Evolutionary conservation across 2,113 vertebrate genomes (phyloP).

Genomic region (Choloepus hoffmanni): DNA sequence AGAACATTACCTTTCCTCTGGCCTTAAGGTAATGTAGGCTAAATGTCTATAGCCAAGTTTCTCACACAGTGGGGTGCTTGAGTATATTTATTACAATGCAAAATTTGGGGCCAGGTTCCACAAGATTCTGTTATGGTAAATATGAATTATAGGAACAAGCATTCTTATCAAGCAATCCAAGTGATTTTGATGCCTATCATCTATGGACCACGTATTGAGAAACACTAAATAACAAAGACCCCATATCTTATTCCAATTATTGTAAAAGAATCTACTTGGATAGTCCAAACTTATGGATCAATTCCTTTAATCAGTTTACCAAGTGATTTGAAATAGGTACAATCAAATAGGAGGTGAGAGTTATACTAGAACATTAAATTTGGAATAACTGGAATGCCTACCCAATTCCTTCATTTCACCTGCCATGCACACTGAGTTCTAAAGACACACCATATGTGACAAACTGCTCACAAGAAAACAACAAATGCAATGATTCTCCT

Average conservation of each 20-base stretch:
- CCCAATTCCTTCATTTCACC: not conserved
- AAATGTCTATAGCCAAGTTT: not conserved
- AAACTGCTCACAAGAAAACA: not conserved
- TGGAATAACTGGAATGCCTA: not conserved
- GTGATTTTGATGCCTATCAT: not conserved
- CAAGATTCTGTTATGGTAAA: not conserved
- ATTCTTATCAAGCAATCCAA: not conserved
- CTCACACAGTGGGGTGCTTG: not conserved
- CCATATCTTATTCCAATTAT: not conserved
- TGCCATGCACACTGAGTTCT: not conserved
- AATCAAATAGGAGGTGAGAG: not conserved
- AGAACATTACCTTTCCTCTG: not conserved
- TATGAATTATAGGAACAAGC: not conserved
- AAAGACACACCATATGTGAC: not conserved
- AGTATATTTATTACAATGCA: not conserved
- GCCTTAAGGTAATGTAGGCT: not conserved
- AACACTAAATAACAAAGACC: not conserved
- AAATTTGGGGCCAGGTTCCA: not conserved
- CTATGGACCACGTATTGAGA: not conserved
- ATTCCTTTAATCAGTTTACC: not conserved
- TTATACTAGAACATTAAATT: not conserved
- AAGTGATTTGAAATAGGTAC: not conserved
- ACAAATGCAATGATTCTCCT: not conserved
- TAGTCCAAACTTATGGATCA: not conserved
- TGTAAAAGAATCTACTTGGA: not conserved